Evolutionary conservation across 1,140 invertebrate species (phyloP), one percentile per base, ranked within the genome.

Genomic region (Gonatopus flavifemur): DNA sequence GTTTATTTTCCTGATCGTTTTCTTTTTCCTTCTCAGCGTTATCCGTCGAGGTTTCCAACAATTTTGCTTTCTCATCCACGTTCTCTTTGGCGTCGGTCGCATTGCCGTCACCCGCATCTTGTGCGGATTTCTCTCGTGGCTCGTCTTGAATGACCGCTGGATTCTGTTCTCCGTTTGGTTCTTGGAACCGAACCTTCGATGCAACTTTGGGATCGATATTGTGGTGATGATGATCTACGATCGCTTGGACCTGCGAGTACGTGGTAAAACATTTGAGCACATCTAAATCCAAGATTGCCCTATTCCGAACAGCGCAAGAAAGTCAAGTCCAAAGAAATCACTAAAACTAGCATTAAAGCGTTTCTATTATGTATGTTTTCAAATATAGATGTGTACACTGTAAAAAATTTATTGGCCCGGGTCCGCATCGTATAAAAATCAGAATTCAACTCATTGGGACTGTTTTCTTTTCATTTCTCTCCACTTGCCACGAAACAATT

Each of bases 181-280:
- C 90, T 63, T 91, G 87, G 80, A 94, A 94, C 42, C 91, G 84
- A 28, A 94, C 91, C 79, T 93, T 94, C 33, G 88, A 89, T 3
- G 87, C 83, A 21, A 86, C 84, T 79, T 89, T 89, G 33, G 86
- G 84, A 59, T 87, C 85, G 48, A 83, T 79, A 50, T 80, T 80
- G 72, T 93, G 89, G 70, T 94, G 90, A 65, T 93, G 89, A n/a
- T n/a, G n/a, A 75, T 96, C 93, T 25, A 96, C 87, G 59, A 96
- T 94, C 18, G 89, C 87, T 83, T 95, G 92, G 21, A 94, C 91
- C 91, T 94, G 57, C 53, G 35, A n/a, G n/a, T n/a, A 47, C 21
- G 53, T 15, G 22, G 10, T 10, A 35, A 31, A 1, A 0, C 2
- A 7, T 36, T 2, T 36, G 0, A 43, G 20, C 2, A 5, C 15